Conservation (phyloP, 2,797 vertebrate species). For the Salmo trutta region DNA sequence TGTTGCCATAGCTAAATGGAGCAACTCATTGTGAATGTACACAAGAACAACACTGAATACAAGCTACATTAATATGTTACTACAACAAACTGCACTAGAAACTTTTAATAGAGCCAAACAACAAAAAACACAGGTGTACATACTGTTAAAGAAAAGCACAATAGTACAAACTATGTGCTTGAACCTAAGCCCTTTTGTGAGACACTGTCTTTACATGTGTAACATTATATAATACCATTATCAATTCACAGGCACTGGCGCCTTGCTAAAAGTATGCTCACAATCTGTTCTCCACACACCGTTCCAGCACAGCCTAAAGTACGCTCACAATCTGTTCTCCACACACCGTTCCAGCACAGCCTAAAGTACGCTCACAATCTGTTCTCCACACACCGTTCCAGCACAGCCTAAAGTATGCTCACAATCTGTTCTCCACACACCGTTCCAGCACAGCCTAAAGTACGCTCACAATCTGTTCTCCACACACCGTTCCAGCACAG, state of each 20-base stretch:
- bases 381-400: too few relatives aligned
- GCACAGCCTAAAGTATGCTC: conserved; percentile 47
- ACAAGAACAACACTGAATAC: not conserved
- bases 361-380: too few relatives aligned
- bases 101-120: not conserved
- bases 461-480: conserved; percentile 28
- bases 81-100: not conserved
- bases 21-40: not conserved
- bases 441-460: conserved; percentile 53
- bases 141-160: too few relatives aligned
- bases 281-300: too few relatives aligned
- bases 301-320: too few relatives aligned
- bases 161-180: conserved; percentile 54
- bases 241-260: conserved; percentile 64
- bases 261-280: conserved; percentile 41
- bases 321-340: too few relatives aligned
- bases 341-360: too few relatives aligned
- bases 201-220: too few relatives aligned
- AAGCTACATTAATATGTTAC: not conserved
- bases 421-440: conserved; percentile 19
- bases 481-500: conserved; percentile 45
- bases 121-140: conserved; percentile 31
- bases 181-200: conserved; percentile 43
- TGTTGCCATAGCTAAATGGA: conserved; percentile 39
- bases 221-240: conserved; percentile 41